Base-by-base conservation (phyloP, 2,888 invertebrate species). In the Mesorhabditis sp. region DNA sequence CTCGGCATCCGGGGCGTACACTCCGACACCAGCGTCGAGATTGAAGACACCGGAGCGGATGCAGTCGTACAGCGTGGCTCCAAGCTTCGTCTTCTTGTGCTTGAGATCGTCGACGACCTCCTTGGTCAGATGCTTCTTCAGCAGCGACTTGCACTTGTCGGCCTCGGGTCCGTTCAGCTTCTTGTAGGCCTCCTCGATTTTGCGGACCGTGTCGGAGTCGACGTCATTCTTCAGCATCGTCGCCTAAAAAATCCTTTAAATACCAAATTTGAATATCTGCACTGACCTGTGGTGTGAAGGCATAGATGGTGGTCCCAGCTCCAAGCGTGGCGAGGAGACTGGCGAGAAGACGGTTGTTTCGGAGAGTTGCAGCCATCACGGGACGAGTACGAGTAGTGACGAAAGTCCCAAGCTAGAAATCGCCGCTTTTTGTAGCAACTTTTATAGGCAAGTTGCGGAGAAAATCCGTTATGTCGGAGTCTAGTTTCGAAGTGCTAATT, bases 1-100 rank as follows among this genome's bases (percentile, higher is more conserved):
- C 87, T 96, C 95, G 75, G 95, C 94, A 87, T 96, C 96, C 73
- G 95, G 95, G 72, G 96, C 96, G 87, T 95, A 96, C 89, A 96
- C 92, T 87, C 95, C 95, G 75, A 94, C 92, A 84, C 94, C 94
- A 78, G 94, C 94, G 88, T 96, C 95, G 87, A 92, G 91, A 88
- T 96, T 95, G 89, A 93, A 93, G 86, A 94, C 89, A 92, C 94
- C 96, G 83, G 95, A 95, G 88, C 94, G 94, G 87, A 95, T 93
- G 86, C 92, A 92, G 89, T 95, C 95, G 87, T 94, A 90, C 74
- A 95, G 91, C 72, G 93, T 92, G 72, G 95, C 94, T 82, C 93
- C 93, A 87, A 95, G 93, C 78, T 91, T 91, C 71, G 95, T 95
- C 89, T 93, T 93, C 90, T 92, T 92, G 88, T 90, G 91, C 90